Base-by-base conservation (phyloP, 2,797 vertebrate genomes). In the Holocentrus rufus region DNA sequence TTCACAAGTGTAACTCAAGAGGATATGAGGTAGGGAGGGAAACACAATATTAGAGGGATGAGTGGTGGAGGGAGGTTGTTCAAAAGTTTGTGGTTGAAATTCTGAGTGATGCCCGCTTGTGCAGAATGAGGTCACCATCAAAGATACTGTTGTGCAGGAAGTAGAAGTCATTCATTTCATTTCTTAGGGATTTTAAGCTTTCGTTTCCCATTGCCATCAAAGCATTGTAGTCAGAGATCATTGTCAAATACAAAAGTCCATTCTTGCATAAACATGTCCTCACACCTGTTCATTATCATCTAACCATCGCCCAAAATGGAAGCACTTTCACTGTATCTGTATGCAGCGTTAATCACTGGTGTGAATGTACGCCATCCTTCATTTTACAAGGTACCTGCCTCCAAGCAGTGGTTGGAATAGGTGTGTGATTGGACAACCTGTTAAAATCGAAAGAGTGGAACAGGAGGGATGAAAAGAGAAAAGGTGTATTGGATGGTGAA, bases 171-270 rank as follows among this genome's bases (percentile, higher is more conserved):
- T n/a, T n/a, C 31, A 5, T 34, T 34, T 34, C 31, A 4, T 34
- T 4, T 1, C 31, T 8, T 4, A 34, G 5, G 31, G 31, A 34
- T 34, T 34, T 34, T 2, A 34, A 42, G 39, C 39, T 42, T 11
- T 9, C 11, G 39, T 11, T 42, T 42, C 39, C 39, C n/a, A n/a
- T n/a, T n/a, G n/a, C n/a, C n/a, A n/a, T n/a, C n/a, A n/a, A n/a
- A n/a, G n/a, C n/a, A n/a, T n/a, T n/a, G n/a, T n/a, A n/a, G 93
- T 94, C 90, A 93, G 86, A 81, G 58, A 76, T 85, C 84, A 89
- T 88, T 92, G 89, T 92, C 65, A 60, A 72, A 56, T 23, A 64
- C 69, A 91, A 86, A 91, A 82, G 76, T 70, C 71, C 31, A 54
- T 71, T 80, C 82, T 34, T 77, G 79, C 75, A 65, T 72, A 79